Base-by-base conservation (phyloP, 2,888 invertebrate species). In the Drosophila bunnanda region DNA sequence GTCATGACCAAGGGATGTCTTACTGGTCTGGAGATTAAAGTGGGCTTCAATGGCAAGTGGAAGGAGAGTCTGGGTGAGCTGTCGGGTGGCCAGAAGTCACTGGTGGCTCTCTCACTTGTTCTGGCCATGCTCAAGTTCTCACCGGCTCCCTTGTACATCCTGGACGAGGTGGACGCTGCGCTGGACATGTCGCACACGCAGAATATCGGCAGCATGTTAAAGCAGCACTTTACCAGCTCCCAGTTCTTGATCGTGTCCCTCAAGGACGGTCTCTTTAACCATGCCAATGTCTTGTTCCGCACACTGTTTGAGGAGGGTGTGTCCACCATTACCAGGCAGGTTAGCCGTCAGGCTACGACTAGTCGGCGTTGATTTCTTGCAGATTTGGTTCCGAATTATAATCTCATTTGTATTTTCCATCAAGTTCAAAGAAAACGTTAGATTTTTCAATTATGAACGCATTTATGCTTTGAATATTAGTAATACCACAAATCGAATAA, bases 201-300 rank as follows among this genome's bases (percentile, higher is more conserved):
- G 93, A 99, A 99, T 93, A 99, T 99, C 89, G 99, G 99, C 5
- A 95, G 95, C 82, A 99, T 99, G 98, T 94, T 99, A 53, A 96
- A 96, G 90, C 94, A 94, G 15, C 98, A 98, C 92, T 99, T 99
- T 91, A 96, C 95, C 78, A 95, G 96, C 90, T 98, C 98, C 0
- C 95, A 99, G 96, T 99, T 99, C 93, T 97, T 99, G 82, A 96
- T 99, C 75, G 99, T 99, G 1, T 99, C 99, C 0, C 94, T 99
- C 50, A 99, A 99, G 91, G 99, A 99, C 92, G 99, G 99, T 32
- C 99, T 99, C 98, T 99, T 99, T 93, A 98, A 97, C 93, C 99
- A 99, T 93, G 99, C 99, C 0, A 99, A 99, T 93, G 98, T 99
- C 28, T 93, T 99, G 61, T 99, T 97, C 93, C 96, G 97, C 61